Evolutionary conservation across 2,888 invertebrate genomes (phyloP).

Genomic region (Esperia sulphurella): DNA sequence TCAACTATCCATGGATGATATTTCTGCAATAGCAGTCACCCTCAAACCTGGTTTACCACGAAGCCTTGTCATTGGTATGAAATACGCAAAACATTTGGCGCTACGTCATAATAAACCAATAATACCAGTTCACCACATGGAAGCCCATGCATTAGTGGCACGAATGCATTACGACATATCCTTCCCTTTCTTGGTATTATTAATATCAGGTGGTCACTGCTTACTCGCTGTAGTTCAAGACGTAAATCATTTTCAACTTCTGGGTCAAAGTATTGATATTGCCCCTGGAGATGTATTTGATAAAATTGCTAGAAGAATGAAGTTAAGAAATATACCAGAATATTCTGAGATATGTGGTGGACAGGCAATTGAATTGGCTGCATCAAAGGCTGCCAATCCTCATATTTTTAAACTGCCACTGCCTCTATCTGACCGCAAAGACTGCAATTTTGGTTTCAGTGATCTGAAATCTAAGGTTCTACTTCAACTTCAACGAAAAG

Average conservation of each 20-base stretch:
- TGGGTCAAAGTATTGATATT: constrained; percentile 90
- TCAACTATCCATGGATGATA: constrained; percentile 80
- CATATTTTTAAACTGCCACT: constrained; percentile 83
- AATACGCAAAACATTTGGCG: constrained; percentile 90
- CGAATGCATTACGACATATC: constrained; percentile 85
- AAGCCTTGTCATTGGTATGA: constrained; percentile 88
- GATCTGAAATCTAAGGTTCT: constrained; percentile 86
- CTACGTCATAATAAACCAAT: constrained; percentile 86
- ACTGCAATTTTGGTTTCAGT: constrained; percentile 96
- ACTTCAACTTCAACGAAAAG: constrained; percentile 77
- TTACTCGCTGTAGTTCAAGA: constrained; percentile 87
- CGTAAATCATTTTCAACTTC: constrained; percentile 86
- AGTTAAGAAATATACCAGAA: constrained; percentile 87
- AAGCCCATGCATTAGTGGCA: constrained; percentile 96
- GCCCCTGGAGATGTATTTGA: constrained; percentile 97
- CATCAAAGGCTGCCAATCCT: constrained; percentile 83
- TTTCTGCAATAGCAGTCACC: constrained; percentile 94
- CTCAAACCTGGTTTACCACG: constrained; percentile 90
- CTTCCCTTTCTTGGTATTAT: constrained; percentile 93
- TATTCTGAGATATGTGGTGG: constrained; percentile 90
- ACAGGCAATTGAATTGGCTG: constrained; percentile 90
- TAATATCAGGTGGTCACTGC: constrained; percentile 97
- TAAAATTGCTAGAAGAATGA: constrained; percentile 92
- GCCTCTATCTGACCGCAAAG: constrained; percentile 81
- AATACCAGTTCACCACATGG: constrained; percentile 99